These are phyloP conservation scores for Gadopsis bispinosus DNA, from an alignment of 2,797 vertebrate species.

Conservation along the genomic window DNA sequence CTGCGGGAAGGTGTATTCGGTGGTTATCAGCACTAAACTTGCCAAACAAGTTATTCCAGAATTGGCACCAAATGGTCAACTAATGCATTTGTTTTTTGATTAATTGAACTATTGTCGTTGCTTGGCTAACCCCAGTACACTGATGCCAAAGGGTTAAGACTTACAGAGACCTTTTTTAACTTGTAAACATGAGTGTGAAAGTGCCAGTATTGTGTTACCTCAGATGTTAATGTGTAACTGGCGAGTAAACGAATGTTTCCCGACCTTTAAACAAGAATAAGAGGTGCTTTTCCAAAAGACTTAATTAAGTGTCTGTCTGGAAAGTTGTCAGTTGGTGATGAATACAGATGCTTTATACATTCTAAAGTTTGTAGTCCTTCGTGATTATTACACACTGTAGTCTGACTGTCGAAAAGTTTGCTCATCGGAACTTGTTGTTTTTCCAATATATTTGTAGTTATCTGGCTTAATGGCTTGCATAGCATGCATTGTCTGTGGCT, in stretches of 20 bases:
- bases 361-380: background rate
- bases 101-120: background rate
- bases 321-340: background rate
- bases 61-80: conserved; percentile 4
- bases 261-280: conserved; percentile 25
- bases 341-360: background rate
- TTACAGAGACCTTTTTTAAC: background rate
- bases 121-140: background rate
- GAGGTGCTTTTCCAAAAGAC: background rate
- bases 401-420: conserved; percentile 20
- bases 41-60: conserved; percentile 30
- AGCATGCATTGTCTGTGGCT: background rate
- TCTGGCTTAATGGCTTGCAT: conserved; percentile 7
- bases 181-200: background rate
- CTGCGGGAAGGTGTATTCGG: background rate
- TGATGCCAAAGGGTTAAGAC: background rate
- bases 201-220: conserved; percentile 4
- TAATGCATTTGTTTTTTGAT: conserved; percentile 10
- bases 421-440: conserved; percentile 13
- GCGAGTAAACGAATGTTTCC: conserved; percentile 1
- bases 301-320: background rate
- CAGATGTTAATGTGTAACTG: conserved; percentile 52
- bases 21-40: conserved; percentile 14
- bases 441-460: conserved; percentile 16
- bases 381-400: background rate